phyloP scores from a whole-genome alignment of 2,888 invertebrate genomes.

The Dyspetes luteomarginatus region DNA sequence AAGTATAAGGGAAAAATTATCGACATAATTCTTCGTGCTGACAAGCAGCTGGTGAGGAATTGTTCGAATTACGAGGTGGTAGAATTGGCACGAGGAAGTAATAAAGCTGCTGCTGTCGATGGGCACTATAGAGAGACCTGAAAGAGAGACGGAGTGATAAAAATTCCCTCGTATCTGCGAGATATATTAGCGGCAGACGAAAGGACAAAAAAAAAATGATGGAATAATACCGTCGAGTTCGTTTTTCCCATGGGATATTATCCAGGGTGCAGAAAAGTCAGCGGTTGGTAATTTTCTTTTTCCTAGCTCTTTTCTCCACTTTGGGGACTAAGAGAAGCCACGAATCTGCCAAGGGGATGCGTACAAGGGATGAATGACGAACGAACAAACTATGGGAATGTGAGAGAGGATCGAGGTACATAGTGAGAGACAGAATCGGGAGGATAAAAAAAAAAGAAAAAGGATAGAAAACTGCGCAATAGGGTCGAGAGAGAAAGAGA shows the following conservation, averaged over 20 bases:
- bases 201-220: not conserved
- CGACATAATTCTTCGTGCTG: constrained; percentile 23
- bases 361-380: not conserved
- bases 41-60: constrained; percentile 14
- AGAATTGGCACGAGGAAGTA: constrained; percentile 55
- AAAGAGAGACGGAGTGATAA: constrained; percentile 6
- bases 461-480: not conserved
- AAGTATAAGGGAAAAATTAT: constrained; percentile 5
- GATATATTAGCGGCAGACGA: not conserved
- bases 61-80: constrained; percentile 44
- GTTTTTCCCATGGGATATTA: constrained; percentile 31
- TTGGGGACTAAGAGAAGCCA: constrained; percentile 6
- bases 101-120: constrained; percentile 45
- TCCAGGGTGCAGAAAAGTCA: constrained; percentile 38
- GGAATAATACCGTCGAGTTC: constrained; percentile 46
- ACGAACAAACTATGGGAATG: not conserved
- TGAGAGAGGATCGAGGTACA: constrained; percentile 12
- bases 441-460: not conserved
- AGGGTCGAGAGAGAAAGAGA: constrained; percentile 31
- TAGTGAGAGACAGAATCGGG: not conserved
- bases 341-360: constrained; percentile 33
- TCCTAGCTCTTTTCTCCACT: not conserved
- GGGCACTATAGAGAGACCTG: not conserved
- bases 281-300: constrained; percentile 37
- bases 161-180: constrained; percentile 42